phyloP scores from a whole-genome alignment of 2,113 vertebrate genomes.

The Ondatra zibethicus region DNA sequence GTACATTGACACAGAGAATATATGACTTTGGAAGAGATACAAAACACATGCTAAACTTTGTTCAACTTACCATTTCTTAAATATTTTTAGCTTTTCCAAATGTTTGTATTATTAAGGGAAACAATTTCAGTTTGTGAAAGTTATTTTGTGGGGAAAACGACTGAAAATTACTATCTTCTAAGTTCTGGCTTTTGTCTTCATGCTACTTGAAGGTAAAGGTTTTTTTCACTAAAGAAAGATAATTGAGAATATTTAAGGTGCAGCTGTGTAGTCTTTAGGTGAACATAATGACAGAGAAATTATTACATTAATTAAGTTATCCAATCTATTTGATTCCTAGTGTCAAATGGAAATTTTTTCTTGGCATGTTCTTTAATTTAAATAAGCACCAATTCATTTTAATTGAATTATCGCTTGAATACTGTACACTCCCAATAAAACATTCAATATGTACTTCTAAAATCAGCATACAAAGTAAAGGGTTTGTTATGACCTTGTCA shows the following conservation, averaged over 20 bases:
- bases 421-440: neutral
- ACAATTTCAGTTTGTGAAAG: neutral
- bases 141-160: neutral
- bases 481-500: no score
- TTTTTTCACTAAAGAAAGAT: neutral
- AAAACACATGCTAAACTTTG: neutral
- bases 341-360: conserved; percentile 2
- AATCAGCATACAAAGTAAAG: neutral
- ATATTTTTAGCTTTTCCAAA: neutral
- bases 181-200: neutral
- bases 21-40: neutral
- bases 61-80: neutral
- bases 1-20: neutral
- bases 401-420: conserved; percentile 20
- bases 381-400: neutral
- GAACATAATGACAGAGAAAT: conserved; percentile 33
- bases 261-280: neutral
- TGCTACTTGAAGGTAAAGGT: neutral
- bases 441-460: neutral
- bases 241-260: neutral
- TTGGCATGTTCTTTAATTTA: neutral
- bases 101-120: neutral
- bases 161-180: neutral
- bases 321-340: neutral
- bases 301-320: neutral